phyloP scores from a whole-genome alignment of 2,888 invertebrate species.

The Dendrolimus houi region DNA sequence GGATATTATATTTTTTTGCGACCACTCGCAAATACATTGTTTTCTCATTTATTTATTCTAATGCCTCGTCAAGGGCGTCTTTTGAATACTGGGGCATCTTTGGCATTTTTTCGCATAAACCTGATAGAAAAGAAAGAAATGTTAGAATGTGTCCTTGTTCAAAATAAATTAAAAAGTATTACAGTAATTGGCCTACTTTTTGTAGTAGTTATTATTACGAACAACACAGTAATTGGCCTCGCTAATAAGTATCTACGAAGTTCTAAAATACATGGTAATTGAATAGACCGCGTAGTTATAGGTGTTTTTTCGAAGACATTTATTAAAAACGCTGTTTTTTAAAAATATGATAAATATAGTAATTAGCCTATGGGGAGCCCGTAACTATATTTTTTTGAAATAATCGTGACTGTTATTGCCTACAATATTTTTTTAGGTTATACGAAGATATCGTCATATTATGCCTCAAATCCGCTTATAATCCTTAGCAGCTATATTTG shows the following conservation, averaged over 20 bases:
- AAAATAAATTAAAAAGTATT: too few relatives aligned
- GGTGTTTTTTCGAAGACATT: too few relatives aligned
- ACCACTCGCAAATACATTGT: conserved; percentile 10
- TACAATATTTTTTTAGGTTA: not conserved
- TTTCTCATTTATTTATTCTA: conserved; percentile 9
- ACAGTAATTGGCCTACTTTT: too few relatives aligned
- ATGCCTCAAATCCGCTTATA: conserved; percentile 1
- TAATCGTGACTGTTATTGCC: not conserved
- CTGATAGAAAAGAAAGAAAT: not conserved
- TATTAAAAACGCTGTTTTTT: too few relatives aligned
- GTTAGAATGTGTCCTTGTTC: not conserved
- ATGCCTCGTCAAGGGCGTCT: conserved; percentile 8
- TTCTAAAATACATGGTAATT: too few relatives aligned
- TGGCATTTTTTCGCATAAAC: conserved; percentile 7
- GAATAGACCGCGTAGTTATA: too few relatives aligned
- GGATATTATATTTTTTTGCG: conserved; percentile 8
- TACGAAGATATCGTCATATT: not conserved
- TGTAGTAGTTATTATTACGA: too few relatives aligned
- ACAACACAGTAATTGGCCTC: too few relatives aligned
- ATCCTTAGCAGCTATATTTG: not conserved
- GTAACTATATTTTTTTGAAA: not conserved
- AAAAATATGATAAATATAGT: too few relatives aligned
- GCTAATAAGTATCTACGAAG: too few relatives aligned
- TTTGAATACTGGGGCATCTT: conserved; percentile 10
- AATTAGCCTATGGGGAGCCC: too few relatives aligned